Evolutionary conservation across 2,888 invertebrate genomes (phyloP).

Genomic region (Cephus pulcher): DNA sequence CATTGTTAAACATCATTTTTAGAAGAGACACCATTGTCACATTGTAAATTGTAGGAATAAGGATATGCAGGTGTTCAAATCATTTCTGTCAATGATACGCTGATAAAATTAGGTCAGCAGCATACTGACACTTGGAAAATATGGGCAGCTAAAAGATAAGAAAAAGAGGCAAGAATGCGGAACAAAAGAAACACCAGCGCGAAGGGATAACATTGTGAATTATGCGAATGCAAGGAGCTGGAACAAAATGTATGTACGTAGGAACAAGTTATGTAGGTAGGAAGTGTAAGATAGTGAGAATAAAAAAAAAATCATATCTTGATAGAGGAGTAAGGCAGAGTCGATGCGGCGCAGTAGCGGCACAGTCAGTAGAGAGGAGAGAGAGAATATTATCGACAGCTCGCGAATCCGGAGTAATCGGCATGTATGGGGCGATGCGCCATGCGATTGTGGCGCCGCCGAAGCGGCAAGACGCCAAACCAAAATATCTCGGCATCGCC

Average conservation of each 20-base stretch:
- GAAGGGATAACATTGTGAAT: background rate
- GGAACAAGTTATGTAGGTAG: background rate
- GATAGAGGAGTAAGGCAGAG: background rate
- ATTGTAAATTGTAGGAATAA: background rate
- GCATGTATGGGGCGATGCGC: background rate
- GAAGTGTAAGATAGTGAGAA: background rate
- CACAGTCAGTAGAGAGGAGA: background rate
- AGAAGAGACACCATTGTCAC: background rate
- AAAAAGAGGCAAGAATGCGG: background rate
- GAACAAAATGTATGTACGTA: slow-evolving; percentile 3
- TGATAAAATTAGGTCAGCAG: background rate
- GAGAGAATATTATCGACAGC: background rate
- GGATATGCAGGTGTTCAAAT: background rate
- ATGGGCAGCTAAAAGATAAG: background rate
- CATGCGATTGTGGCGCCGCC: background rate
- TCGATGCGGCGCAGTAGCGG: background rate
- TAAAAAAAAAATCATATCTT: background rate
- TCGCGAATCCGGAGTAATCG: background rate
- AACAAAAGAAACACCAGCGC: background rate
- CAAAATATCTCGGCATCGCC: background rate
- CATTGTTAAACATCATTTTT: background rate
- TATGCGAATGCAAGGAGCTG: background rate
- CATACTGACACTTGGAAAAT: background rate
- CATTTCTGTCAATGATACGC: background rate
- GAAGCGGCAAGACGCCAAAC: background rate